Conservation (phyloP, 64 coral and sea anemone genomes). For the Actinia tenebrosa region DNA sequence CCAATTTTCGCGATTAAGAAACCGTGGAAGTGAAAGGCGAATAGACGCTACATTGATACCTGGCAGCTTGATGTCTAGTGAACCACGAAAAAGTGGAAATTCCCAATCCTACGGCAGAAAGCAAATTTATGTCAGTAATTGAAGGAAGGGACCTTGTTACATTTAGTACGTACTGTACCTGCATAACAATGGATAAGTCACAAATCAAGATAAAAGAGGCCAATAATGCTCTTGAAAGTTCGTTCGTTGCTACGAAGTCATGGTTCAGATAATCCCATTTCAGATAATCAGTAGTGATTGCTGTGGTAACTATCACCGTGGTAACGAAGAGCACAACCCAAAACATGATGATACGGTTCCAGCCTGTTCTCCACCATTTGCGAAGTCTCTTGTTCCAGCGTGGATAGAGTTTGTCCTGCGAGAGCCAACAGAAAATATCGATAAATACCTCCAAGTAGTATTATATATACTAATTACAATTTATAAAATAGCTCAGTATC, state of each 20-base stretch:
- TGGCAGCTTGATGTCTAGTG: constrained; percentile 88
- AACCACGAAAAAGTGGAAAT: constrained; percentile 84
- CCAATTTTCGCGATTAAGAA: constrained; percentile 86
- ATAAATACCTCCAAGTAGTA: background rate
- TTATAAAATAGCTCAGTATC: no score
- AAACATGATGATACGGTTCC: constrained; percentile 82
- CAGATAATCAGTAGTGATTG: constrained; percentile 83
- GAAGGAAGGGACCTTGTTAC: background rate
- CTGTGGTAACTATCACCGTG: constrained; percentile 80
- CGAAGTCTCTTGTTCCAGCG: constrained; percentile 75
- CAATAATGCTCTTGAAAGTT: constrained; percentile 88
- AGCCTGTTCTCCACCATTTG: constrained; percentile 67
- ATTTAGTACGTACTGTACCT: constrained; percentile 36
- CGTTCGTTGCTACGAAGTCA: constrained; percentile 91
- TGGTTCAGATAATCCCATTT: constrained; percentile 78
- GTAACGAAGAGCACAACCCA: constrained; percentile 78
- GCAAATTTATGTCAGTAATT: background rate
- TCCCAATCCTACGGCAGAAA: constrained; percentile 84
- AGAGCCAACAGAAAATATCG: background rate
- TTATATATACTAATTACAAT: no score
- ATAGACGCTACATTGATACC: constrained; percentile 81
- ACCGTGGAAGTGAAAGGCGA: constrained; percentile 66
- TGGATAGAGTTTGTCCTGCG: constrained; percentile 90
- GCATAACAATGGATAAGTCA: constrained; percentile 95
- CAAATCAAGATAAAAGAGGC: constrained; percentile 84